Evolutionary conservation across 2,797 vertebrate genomes (phyloP), one percentile per base, ranked within the genome.

Genomic region (Microtus obscurus): DNA sequence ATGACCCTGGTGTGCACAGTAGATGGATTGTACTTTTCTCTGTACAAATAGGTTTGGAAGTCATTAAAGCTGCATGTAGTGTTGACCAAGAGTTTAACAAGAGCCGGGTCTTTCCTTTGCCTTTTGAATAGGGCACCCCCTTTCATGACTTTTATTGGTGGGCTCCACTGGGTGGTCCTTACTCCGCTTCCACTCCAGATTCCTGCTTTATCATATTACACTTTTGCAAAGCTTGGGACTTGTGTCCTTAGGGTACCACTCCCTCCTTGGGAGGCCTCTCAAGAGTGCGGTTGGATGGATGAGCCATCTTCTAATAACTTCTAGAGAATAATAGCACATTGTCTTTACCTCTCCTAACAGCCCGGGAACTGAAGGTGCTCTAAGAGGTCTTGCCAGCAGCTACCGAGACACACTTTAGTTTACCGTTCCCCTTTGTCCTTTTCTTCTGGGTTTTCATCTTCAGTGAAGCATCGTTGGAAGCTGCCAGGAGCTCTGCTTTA

Each of bases 401-500:
- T 59, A 5, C 25, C 43, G 17, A 83, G 88, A 59, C 25, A 63
- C 21, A 45, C 59, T 71, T 17, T 85, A 79, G 53, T 48, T 78
- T 69, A 45, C 83, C 13, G 13, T 48, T 91, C 94, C 61, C 16
- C 27, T 37, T 78, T 48, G 73, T 74, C 69, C 9, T 31, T 59
- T 29, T 31, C 40, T 51, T 2, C 79, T 9, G 40, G 37, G 48
- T 43, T 77, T 80, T 40, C 13, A 23, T 87, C 89, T 91, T 91
- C 63, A 91, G 29, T 67, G 76, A 73, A 86, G 56, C 9, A 2
- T 48, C n/a, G 23, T 56, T 11, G 14, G 37, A 92, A 67, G 21
- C 37, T 29, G 31, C 59, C 89, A 83, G 80, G 86, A 94, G 94
- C 79, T 34, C 69, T 96, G 14, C 53, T 76, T 65, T 2, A 7